phyloP scores from a whole-genome alignment of 2,797 vertebrate species.

The Gastrophryne carolinensis region DNA sequence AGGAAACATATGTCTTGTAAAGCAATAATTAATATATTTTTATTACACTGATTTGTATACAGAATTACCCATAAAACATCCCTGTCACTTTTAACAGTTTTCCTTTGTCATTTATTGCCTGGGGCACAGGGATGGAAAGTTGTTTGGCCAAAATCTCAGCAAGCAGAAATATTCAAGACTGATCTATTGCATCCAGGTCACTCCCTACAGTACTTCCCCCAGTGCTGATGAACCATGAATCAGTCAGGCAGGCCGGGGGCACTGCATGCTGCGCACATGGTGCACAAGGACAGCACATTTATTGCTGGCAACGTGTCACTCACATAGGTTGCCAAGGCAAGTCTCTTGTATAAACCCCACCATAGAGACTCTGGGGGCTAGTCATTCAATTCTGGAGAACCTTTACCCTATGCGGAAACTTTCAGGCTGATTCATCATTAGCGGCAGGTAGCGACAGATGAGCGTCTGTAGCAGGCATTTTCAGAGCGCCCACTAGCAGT shows the following conservation, averaged over 20 bases:
- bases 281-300: slow-evolving; percentile 13
- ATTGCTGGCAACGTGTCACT: background rate
- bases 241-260: slow-evolving; percentile 3
- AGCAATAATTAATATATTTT: slow-evolving; percentile 34
- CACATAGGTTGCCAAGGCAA: too few relatives aligned
- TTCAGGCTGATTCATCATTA: too few relatives aligned
- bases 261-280: background rate
- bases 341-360: too few relatives aligned
- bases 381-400: too few relatives aligned
- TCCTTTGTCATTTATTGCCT: slow-evolving; percentile 28
- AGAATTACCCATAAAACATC: slow-evolving; percentile 19
- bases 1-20: slow-evolving; percentile 27
- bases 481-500: too few relatives aligned
- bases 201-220: slow-evolving; percentile 14
- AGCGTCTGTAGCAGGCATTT: too few relatives aligned
- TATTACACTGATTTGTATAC: slow-evolving; percentile 33
- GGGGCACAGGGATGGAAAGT: slow-evolving; percentile 23
- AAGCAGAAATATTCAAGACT: slow-evolving; percentile 7
- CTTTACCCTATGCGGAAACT: too few relatives aligned
- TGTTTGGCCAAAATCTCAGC: slow-evolving; percentile 27
- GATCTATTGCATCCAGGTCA: slow-evolving; percentile 20
- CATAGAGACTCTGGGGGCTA: too few relatives aligned
- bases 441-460: too few relatives aligned
- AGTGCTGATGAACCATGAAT: slow-evolving; percentile 14
- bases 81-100: slow-evolving; percentile 16